phyloP scores from a whole-genome alignment of 2,797 vertebrate genomes.

The Sternarchorhynchus goeldii region DNA sequence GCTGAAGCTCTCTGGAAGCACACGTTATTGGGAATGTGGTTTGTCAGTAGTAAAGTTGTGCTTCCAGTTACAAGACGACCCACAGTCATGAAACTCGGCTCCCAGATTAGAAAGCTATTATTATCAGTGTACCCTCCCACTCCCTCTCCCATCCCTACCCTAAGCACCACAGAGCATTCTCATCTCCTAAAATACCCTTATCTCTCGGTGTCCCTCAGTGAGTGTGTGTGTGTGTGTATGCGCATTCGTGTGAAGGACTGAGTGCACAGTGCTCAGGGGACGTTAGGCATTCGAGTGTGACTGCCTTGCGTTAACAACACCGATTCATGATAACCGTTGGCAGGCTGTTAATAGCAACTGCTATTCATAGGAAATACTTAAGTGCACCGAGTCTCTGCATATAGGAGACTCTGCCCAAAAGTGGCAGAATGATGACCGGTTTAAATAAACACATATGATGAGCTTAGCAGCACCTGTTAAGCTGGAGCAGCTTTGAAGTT shows the following conservation, averaged over 20 bases:
- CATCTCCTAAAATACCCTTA: constrained; percentile 57
- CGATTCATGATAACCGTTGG: constrained; percentile 38
- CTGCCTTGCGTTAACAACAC: constrained; percentile 48
- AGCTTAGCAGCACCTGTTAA: constrained; percentile 6
- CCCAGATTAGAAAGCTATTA: constrained; percentile 57
- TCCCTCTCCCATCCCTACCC: neutral
- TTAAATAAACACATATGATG: constrained; percentile 10
- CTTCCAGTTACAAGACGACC: constrained; percentile 45
- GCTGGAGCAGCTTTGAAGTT: neutral
- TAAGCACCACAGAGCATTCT: constrained; percentile 42
- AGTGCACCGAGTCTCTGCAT: constrained; percentile 14
- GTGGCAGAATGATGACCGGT: neutral
- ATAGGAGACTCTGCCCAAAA: neutral
- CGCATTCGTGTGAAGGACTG: constrained; percentile 21
- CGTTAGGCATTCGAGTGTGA: constrained; percentile 25
- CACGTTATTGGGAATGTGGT: constrained; percentile 13
- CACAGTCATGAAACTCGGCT: constrained; percentile 36
- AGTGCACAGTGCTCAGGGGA: constrained; percentile 26
- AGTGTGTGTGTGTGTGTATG: constrained; percentile 7
- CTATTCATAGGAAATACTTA: constrained; percentile 34
- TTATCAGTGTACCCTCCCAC: constrained; percentile 47
- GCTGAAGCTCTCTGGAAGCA: neutral
- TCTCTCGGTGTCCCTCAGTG: constrained; percentile 31
- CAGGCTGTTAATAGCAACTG: constrained; percentile 26
- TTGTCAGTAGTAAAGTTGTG: constrained; percentile 28